Conservation (phyloP, 2,113 vertebrate species). For the Phylloscopus whistleri region DNA sequence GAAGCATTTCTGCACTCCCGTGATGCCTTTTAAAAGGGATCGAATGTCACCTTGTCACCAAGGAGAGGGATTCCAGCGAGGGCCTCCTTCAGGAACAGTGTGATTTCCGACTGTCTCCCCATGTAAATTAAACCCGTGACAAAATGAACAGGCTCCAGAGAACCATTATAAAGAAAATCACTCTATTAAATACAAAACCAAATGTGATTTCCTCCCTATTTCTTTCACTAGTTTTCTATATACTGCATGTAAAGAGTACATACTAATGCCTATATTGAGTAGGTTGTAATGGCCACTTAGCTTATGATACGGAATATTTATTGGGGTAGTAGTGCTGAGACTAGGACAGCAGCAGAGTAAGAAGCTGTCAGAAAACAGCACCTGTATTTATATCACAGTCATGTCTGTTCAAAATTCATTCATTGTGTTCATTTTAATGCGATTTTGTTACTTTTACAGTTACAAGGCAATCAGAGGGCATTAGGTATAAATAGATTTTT, state of each 20-base stretch:
- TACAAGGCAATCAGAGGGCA: neutral
- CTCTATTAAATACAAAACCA: constrained; percentile 18
- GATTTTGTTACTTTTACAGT: neutral
- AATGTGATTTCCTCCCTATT: neutral
- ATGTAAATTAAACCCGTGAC: constrained; percentile 51
- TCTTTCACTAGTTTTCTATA: constrained; percentile 22
- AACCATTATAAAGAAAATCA: constrained; percentile 15
- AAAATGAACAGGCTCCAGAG: constrained; percentile 19
- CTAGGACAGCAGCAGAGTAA: neutral
- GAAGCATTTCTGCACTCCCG: neutral
- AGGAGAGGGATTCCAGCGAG: neutral
- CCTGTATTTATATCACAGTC: neutral
- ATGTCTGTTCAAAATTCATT: neutral
- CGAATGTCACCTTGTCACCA: neutral
- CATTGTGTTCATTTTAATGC: neutral
- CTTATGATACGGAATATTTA: neutral
- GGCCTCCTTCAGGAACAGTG: neutral
- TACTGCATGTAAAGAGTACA: neutral
- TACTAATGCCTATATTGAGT: neutral
- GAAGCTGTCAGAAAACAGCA: neutral
- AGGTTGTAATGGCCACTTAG: neutral
- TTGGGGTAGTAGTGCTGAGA: neutral
- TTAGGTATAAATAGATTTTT: neutral
- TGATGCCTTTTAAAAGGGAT: neutral
- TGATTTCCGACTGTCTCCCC: neutral